phyloP scores from a whole-genome alignment of 1,140 invertebrate genomes.

The Bombyx mori region DNA sequence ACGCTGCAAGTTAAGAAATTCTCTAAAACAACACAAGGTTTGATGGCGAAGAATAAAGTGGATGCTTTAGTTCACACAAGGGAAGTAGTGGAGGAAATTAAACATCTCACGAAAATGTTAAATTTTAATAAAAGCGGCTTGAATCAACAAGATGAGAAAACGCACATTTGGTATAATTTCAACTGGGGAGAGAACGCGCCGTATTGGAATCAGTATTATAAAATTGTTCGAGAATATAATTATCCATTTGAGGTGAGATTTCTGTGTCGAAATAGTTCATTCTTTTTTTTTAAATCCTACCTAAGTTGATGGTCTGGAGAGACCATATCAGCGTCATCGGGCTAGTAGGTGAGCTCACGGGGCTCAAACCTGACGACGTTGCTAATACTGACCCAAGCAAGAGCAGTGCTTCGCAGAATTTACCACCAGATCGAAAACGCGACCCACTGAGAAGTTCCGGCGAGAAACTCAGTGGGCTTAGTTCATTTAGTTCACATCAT shows the following conservation, averaged over 20 bases:
- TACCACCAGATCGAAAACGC: no score
- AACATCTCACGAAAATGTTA: slow-evolving; percentile 42
- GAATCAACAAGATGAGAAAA: slow-evolving; percentile 11
- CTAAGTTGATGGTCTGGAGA: no score
- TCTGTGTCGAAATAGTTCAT: slow-evolving; percentile 8
- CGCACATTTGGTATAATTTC: slow-evolving; percentile 42
- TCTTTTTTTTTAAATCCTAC: slow-evolving; percentile 11
- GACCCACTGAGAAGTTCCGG: no score
- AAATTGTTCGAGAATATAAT: slow-evolving; percentile 44
- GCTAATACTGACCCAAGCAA: no score
- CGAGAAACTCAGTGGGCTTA: no score
- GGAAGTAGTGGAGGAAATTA: slow-evolving; percentile 46
- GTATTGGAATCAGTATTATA: slow-evolving; percentile 64
- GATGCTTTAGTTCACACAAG: slow-evolving; percentile 35
- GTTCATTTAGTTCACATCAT: slow-evolving; percentile 6
- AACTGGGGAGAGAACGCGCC: slow-evolving; percentile 63
- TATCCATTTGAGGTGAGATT: slow-evolving; percentile 58
- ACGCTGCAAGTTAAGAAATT: slow-evolving; percentile 50
- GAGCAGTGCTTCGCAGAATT: no score
- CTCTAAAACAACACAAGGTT: slow-evolving; percentile 49
- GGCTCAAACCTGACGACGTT: no score
- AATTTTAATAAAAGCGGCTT: slow-evolving; percentile 33
- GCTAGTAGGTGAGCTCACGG: no score
- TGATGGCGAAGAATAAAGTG: slow-evolving; percentile 48
- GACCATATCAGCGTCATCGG: no score